These are phyloP conservation scores for Papilio helenus DNA, from an alignment of 1,140 invertebrate species.

Conservation along the genomic window DNA sequence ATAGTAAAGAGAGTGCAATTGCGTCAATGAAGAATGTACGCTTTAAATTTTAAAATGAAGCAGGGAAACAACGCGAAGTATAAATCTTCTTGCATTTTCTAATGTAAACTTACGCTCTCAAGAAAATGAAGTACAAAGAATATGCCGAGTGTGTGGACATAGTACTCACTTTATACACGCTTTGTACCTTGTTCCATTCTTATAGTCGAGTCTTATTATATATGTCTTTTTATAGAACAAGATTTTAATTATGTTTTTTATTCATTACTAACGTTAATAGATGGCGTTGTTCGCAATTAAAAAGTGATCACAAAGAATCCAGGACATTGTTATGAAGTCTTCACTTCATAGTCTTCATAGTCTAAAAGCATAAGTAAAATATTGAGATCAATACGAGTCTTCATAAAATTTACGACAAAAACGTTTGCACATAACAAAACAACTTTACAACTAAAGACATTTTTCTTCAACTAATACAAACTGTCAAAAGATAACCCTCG, in stretches of 20 bases:
- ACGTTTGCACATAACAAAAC: neutral
- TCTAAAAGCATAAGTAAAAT: neutral
- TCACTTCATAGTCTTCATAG: no score
- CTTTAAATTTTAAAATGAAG: neutral
- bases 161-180: neutral
- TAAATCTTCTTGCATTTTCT: neutral
- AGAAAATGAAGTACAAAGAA: neutral
- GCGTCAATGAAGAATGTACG: neutral
- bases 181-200: conserved; percentile 1
- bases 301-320: neutral
- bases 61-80: neutral
- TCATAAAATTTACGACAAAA: neutral
- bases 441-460: neutral
- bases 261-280: neutral
- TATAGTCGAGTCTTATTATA: neutral
- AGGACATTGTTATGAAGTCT: no score
- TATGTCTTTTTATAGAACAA: neutral
- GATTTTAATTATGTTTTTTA: no score
- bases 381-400: neutral
- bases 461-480: conserved; percentile 10
- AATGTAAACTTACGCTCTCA: neutral
- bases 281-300: neutral
- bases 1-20: no score
- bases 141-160: neutral
- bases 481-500: conserved; percentile 11